Evolutionary conservation across 2,113 vertebrate species (phyloP).

Genomic region (Onychostruthus taczanowskii): DNA sequence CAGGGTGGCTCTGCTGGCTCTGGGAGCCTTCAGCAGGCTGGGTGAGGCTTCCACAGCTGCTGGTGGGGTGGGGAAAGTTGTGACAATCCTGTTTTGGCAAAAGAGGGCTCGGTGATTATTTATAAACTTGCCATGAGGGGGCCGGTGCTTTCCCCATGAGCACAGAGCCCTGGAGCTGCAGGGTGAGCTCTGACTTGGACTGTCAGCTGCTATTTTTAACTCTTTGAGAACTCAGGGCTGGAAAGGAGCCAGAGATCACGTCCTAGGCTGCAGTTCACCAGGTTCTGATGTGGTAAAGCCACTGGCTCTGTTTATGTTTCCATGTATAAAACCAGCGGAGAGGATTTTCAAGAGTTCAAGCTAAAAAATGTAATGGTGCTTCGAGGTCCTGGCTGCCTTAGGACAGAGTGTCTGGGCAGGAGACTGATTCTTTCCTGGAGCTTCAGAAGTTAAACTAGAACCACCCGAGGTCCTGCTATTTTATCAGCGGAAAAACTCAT

Average conservation of each 20-base stretch:
- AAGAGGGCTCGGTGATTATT: background rate
- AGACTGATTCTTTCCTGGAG: background rate
- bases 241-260: background rate
- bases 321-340: background rate
- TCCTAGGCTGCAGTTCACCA: background rate
- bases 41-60: background rate
- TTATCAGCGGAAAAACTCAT: background rate
- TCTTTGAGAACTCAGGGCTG: background rate
- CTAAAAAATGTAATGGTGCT: background rate
- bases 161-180: background rate
- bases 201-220: slow-evolving; percentile 16
- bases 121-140: background rate
- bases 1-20: background rate
- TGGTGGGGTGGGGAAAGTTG: accelerated
- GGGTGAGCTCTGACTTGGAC: background rate
- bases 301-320: background rate
- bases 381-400: background rate
- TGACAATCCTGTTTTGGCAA: background rate
- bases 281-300: background rate
- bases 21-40: background rate
- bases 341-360: background rate
- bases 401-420: background rate
- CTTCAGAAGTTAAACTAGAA: background rate
- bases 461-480: background rate
- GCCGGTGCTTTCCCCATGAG: background rate